Base-by-base conservation (phyloP, 1,140 invertebrate species). In the Bombus sylvicola region DNA sequence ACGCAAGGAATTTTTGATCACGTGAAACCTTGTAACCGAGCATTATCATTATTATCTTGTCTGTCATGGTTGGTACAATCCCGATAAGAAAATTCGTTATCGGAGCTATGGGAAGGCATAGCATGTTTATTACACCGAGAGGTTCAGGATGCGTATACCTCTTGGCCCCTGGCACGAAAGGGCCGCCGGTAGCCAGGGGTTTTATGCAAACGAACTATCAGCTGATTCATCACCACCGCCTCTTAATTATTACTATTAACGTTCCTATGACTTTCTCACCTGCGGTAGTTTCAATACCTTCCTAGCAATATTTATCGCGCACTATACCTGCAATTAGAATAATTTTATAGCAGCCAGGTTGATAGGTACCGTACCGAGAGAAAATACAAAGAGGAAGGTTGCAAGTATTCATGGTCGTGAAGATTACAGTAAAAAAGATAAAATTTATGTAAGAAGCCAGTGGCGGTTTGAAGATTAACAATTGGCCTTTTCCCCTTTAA, bases 231-330 rank as follows among this genome's bases (percentile, higher is more conserved):
- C 87, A 66, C 86, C 72, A 59, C 81, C 64, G 86, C 86, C 81
- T 76, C 87, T 85, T 85, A 64, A 87, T 88, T 79, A 88, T 88
- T 78, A 62, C 83, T 71, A 87, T 88, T 88, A 88, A 85, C 85
- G 71, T 75, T 41, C 43, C 66, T 85, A 68, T n/a, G 64, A 76
- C 43, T 47, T 71, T 84, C 75, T 83, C 64, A 62, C 77, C 37
- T 6, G 37, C 22, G 41, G 69, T 79, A 66, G 34, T 86, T 53
- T 15, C 41, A 9, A 34, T 62, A 37, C 28, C 25, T n/a, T 22
- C 12, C 12, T n/a, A 10, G n/a, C 3, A 78, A 78, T 64, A 43
- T 64, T 78, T 78, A 78, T 77, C 62, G 62, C 41, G n/a, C 25
- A 15, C 62, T 25, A 47, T 13, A 47, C 59, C 62, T 8, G 62